Conservation (phyloP, 2,797 vertebrate species). For the Coilia nasus region DNA sequence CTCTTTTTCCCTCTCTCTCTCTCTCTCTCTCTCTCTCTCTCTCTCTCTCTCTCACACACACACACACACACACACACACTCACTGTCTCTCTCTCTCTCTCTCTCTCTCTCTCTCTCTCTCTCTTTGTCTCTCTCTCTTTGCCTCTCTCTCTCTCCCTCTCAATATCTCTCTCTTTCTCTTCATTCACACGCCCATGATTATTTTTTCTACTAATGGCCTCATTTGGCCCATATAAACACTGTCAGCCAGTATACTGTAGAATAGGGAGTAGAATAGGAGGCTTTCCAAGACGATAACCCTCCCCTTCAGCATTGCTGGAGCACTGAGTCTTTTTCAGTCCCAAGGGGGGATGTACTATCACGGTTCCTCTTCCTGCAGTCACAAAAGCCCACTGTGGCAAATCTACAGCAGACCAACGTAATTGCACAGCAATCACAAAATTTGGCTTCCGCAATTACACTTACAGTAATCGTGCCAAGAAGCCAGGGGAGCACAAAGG, state of each 20-base stretch:
- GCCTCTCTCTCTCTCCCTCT: too few relatives aligned
- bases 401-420: constrained; percentile 36
- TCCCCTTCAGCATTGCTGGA: neutral
- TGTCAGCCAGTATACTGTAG: neutral
- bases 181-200: neutral
- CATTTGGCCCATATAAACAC: neutral
- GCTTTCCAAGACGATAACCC: constrained; percentile 28
- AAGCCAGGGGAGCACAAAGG: constrained; percentile 22
- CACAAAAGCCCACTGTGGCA: constrained; percentile 31
- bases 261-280: neutral
- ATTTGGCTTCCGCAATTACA: constrained; percentile 32
- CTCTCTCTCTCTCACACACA: neutral
- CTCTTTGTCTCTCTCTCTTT: too few relatives aligned
- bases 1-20: too few relatives aligned
- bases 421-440: constrained; percentile 36
- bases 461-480: constrained; percentile 13
- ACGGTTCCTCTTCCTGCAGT: constrained; percentile 34
- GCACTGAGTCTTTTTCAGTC: neutral
- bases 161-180: neutral
- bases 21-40: too few relatives aligned
- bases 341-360: constrained; percentile 35
- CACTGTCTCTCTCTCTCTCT: too few relatives aligned
- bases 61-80: neutral
- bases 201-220: neutral
- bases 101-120: too few relatives aligned